Percentiles rank a stretch among this genome's conserved stretches.
Evolutionary conservation across 2,113 vertebrate genomes (phyloP).

Genomic region (Cebus imitator): DNA sequence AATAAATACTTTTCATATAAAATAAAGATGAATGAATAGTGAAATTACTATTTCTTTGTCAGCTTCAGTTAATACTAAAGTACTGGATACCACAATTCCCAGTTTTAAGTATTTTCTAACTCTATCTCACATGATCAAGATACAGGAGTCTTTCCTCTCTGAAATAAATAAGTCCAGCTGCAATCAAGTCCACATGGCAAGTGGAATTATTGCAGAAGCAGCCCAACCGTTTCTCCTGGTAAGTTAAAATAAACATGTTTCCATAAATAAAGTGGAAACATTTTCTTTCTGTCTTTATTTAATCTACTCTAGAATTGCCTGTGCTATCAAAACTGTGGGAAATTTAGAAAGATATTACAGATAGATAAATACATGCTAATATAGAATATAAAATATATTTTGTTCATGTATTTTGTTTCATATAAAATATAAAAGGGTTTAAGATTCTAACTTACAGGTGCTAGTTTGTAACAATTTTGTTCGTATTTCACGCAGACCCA

Average conservation of each 20-base stretch:
- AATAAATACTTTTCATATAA: no score
- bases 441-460: neutral
- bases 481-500: neutral
- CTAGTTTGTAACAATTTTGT: neutral
- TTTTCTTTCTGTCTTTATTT: neutral
- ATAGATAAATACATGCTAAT: neutral
- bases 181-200: constrained; percentile 66
- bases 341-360: neutral
- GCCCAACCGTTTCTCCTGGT: constrained; percentile 61
- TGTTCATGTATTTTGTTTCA: neutral
- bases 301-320: neutral
- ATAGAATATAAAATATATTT: neutral
- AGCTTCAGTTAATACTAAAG: neutral
- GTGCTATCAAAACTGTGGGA: neutral
- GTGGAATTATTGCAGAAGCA: constrained; percentile 72
- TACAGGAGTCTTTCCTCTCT: neutral
- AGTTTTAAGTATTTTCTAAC: constrained; percentile 55
- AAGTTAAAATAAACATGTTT: constrained; percentile 53
- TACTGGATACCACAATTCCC: constrained; percentile 57
- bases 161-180: neutral
- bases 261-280: neutral
- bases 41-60: neutral
- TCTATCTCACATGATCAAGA: neutral
- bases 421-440: neutral
- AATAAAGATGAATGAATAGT: constrained; percentile 17